Base-by-base conservation (phyloP, 2,113 vertebrate species). In the Asarcornis scutulata region DNA sequence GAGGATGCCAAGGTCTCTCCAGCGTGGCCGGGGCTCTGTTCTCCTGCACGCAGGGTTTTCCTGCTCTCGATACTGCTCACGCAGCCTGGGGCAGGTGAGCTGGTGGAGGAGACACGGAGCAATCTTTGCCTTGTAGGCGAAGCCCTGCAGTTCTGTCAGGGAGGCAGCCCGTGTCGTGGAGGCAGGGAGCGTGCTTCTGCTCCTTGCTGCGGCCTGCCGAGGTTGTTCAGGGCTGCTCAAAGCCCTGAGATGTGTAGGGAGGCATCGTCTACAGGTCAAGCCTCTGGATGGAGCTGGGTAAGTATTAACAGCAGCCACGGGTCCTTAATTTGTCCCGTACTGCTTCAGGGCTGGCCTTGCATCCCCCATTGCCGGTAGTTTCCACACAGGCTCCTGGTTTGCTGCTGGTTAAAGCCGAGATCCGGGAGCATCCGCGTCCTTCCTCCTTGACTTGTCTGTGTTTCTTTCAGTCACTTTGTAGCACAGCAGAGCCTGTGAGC, bases 331-430 rank as follows among this genome's bases (percentile, higher is more conserved):
- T 44, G 15, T 38, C 26, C 46, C 8, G 3, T 1, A 5, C 42
- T 69, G 31, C 22, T 38, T 27, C 25, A 9, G 48, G 17, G 25
- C 42, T 76, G 66, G 4, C 27, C 0, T 9, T 2, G 60, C 26
- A 5, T 12, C 72, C 27, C 2, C 31, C 0, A 0, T 25, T 22
- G 32, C 29, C 0, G 0, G 36, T 23, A 4, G 8, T 50, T 76
- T 17, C 66, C 29, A 25, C 0, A 1, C n/a, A 4, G n/a, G 38
- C 20, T 48, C 69, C 40, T 29, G 29, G 7, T 21, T 52, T 38
- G 15, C 40, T 56, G 64, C 63, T 38, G 48, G 16, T 26, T 69
- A 11, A 52, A 42, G 36, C 56, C 52, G 4, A 4, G 58, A 6
- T 67, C 32, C 8, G 17, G 48, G 81, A 80, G 8, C 80, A 42